phyloP scores from a whole-genome alignment of 2,113 vertebrate genomes.

The Stictonetta naevosa region DNA sequence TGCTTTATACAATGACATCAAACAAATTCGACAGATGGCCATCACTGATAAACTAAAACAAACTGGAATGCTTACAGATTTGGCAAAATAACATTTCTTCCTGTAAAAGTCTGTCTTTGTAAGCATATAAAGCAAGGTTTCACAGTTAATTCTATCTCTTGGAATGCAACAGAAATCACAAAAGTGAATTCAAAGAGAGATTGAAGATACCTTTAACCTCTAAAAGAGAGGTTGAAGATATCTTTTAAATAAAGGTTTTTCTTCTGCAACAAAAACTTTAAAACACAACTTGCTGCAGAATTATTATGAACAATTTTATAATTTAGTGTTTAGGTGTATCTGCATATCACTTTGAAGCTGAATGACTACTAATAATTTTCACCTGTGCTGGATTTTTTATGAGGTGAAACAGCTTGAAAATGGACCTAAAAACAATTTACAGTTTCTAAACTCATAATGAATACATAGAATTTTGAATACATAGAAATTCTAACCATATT shows the following conservation, averaged over 20 bases:
- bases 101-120: conserved; percentile 2
- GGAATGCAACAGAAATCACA: conserved; percentile 17
- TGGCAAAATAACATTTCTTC: not conserved
- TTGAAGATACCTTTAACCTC: not conserved
- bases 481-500: conserved; percentile 19
- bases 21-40: conserved; percentile 69
- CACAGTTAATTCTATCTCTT: conserved; percentile 53
- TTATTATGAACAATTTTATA: conserved; percentile 60
- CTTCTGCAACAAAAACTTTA: conserved; percentile 39
- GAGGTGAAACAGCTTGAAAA: conserved; percentile 52
- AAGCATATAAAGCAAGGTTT: conserved; percentile 50
- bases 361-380: conserved; percentile 64
- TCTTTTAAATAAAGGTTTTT: conserved; percentile 22
- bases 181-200: conserved; percentile 4
- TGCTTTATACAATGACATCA: conserved; percentile 37
- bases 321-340: conserved; percentile 58
- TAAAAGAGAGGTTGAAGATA: not conserved
- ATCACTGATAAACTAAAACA: conserved; percentile 61
- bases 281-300: conserved; percentile 49
- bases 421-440: not conserved
- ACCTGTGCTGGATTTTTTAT: conserved; percentile 33
- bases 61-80: conserved; percentile 58
- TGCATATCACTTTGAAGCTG: conserved; percentile 51
- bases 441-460: conserved; percentile 36
- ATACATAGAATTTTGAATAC: conserved; percentile 15